Evolutionary conservation across 2,888 invertebrate species (phyloP).

Genomic region (Cheilosia soror): DNA sequence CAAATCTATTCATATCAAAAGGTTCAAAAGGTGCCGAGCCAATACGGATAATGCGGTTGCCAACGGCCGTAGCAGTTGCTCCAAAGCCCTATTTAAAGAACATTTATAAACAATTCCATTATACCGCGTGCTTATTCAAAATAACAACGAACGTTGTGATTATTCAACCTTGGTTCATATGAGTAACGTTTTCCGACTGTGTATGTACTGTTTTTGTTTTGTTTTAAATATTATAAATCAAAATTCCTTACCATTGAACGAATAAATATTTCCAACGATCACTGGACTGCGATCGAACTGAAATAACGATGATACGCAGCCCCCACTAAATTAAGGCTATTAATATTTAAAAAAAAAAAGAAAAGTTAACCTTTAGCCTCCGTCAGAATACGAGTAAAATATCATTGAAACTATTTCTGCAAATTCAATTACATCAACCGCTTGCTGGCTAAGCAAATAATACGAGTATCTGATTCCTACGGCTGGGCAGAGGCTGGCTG

Average conservation of each 20-base stretch:
- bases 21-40: conserved; percentile 61
- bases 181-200: not conserved
- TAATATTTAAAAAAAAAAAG: conserved; percentile 46
- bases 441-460: conserved; percentile 72
- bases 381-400: conserved; percentile 70
- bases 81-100: conserved; percentile 55
- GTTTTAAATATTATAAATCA: conserved; percentile 13
- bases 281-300: conserved; percentile 37
- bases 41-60: conserved; percentile 55
- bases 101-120: conserved; percentile 48
- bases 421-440: conserved; percentile 72
- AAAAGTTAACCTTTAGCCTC: conserved; percentile 70
- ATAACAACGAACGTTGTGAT: conserved; percentile 17
- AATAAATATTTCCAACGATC: conserved; percentile 46
- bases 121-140: conserved; percentile 28
- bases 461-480: conserved; percentile 68
- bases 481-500: not conserved
- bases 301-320: conserved; percentile 30
- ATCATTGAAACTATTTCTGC: conserved; percentile 74
- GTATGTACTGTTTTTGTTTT: not conserved
- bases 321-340: conserved; percentile 63
- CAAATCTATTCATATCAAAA: conserved; percentile 73
- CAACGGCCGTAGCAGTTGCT: conserved; percentile 19
- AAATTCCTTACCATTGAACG: conserved; percentile 70
- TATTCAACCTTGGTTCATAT: conserved; percentile 25